Conservation (phyloP, 2,888 invertebrate species). For the Xiphydria camelus region DNA sequence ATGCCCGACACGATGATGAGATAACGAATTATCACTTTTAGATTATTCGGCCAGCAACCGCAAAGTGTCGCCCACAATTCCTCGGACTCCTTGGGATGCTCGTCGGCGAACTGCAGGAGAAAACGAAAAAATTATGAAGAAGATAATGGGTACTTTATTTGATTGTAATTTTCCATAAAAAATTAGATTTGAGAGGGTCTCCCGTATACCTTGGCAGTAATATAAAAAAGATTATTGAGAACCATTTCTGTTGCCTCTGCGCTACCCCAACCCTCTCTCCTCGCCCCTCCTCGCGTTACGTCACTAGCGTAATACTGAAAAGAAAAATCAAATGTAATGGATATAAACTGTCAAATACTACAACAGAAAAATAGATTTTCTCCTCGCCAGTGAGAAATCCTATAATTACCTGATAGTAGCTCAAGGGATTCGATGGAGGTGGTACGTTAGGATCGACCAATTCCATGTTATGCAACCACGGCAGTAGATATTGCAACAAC, state of each 20-base stretch:
- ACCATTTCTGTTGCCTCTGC: slow-evolving; percentile 99
- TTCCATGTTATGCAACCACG: slow-evolving; percentile 99
- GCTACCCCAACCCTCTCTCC: slow-evolving; percentile 95
- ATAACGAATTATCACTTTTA: slow-evolving; percentile 94
- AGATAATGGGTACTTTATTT: no score
- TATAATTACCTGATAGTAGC: slow-evolving; percentile 76
- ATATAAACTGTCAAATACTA: neutral
- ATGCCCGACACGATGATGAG: slow-evolving; percentile 95
- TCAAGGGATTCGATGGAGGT: slow-evolving; percentile 79
- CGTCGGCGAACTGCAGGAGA: slow-evolving; percentile 82
- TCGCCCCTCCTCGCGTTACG: slow-evolving; percentile 63
- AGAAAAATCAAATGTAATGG: slow-evolving; percentile 8
- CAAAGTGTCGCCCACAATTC: slow-evolving; percentile 96
- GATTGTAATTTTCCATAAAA: no score
- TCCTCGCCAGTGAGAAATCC: neutral
- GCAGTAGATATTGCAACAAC: slow-evolving; percentile 88
- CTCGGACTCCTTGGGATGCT: slow-evolving; percentile 94
- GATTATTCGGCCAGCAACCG: slow-evolving; percentile 95
- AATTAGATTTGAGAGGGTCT: no score
- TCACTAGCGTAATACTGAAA: slow-evolving; percentile 59
- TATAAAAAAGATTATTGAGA: slow-evolving; percentile 96
- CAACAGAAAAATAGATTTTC: no score
- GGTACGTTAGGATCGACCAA: slow-evolving; percentile 95
- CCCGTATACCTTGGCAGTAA: slow-evolving; percentile 92
- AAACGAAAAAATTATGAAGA: neutral